Conservation (phyloP, 2,113 vertebrate species). For the Sceloporus undulatus region DNA sequence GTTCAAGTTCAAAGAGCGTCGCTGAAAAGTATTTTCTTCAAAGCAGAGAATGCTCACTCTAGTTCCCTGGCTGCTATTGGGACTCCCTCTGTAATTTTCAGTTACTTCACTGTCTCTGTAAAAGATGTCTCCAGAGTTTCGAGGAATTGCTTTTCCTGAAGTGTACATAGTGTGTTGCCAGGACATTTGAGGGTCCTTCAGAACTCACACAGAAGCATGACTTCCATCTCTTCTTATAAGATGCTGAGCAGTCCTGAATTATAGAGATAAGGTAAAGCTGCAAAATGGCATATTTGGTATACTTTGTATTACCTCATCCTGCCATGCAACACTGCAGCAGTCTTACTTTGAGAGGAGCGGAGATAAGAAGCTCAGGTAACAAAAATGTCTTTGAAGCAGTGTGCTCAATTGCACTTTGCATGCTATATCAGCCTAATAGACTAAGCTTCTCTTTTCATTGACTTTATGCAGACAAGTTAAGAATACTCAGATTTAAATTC, state of each 20-base stretch:
- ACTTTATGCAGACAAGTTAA: slow-evolving; percentile 33
- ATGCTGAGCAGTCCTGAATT: neutral
- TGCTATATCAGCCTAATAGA: slow-evolving; percentile 22
- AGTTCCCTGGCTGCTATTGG: too few species aligned
- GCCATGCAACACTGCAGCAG: neutral
- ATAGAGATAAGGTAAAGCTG: slow-evolving; percentile 26
- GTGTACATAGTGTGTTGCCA: neutral
- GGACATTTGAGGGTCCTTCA: neutral
- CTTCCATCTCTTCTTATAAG: neutral
- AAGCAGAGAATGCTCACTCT: too few species aligned
- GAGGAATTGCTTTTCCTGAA: neutral
- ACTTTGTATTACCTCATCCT: slow-evolving; percentile 29
- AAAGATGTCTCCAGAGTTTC: neutral
- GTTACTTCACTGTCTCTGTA: neutral
- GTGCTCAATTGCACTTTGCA: slow-evolving; percentile 37
- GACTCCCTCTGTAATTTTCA: too few species aligned
- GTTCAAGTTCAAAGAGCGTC: too few species aligned
- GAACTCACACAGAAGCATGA: neutral
- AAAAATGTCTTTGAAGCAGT: slow-evolving; percentile 40
- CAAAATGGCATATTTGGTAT: slow-evolving; percentile 34
- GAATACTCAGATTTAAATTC: neutral
- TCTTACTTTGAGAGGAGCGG: slow-evolving; percentile 41
- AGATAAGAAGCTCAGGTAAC: slow-evolving; percentile 23
- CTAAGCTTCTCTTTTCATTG: slow-evolving; percentile 37
- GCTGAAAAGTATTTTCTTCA: too few species aligned